Base-by-base conservation (phyloP, 2,797 vertebrate genomes). In the Rhynchotus rufescens region DNA sequence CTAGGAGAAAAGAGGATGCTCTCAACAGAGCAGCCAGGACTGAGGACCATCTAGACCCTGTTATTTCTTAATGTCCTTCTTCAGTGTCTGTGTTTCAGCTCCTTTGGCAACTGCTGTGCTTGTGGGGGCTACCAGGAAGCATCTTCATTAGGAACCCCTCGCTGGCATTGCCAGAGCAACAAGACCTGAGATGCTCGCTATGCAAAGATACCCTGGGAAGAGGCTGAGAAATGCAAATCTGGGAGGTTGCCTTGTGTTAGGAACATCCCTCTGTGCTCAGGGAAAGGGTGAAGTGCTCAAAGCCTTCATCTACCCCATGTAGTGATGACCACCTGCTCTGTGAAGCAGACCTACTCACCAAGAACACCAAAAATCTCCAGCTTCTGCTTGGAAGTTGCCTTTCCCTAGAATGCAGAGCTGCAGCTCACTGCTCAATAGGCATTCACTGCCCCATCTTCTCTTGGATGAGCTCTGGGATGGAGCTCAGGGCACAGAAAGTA, bases 281-380 rank as follows among this genome's bases (percentile, higher is more conserved):
- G 49, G 23, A 20, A 82, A 85, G 15, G 51, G 12, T 16, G 38
- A 32, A 84, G 42, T 12, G 42, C 52, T 54, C 28, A 54, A n/a
- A 54, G 52, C 52, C 52, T 52, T 71, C 23, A 25, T 34, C 25
- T 2, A 2, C 26, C 10, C 22, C 16, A 4, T 72, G 26, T 45
- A 15, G 5, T 0, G 0, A n/a, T 13, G 20, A 68, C 62, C 85
- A 5, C 42, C 42, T n/a, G 22, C 7, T 82, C 38, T 77, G 34
- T 8, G 25, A 59, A 81, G 59, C n/a, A 89, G 62, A 59, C 13
- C 20, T 71, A 30, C 51, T 23, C 25, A 51, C 47, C 19, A 74
- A 3, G 5, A 4, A 0, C 1, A 21, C 17, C 13, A 15, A 36
- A 83, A 59, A 7, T 54, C 26, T 16, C 64, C 36, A 8, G 16